Conservation (phyloP, 1,140 invertebrate species). For the Aphidius gifuensis region DNA sequence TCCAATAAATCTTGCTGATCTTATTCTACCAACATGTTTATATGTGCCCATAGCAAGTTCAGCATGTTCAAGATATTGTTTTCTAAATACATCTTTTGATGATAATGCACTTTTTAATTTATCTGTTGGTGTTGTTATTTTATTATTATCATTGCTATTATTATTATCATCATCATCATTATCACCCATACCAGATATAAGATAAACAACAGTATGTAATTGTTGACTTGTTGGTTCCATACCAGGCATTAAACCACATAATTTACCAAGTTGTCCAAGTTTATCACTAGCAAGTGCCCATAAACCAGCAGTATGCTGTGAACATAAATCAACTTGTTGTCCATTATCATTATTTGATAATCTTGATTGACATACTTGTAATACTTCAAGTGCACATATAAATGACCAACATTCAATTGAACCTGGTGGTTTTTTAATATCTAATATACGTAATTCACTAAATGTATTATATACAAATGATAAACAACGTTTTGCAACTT, state of each 20-base stretch:
- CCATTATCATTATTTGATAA: slow-evolving; percentile 63
- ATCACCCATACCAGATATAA: slow-evolving; percentile 87
- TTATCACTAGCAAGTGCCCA: slow-evolving; percentile 93
- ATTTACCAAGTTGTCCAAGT: slow-evolving; percentile 79
- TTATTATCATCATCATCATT: slow-evolving; percentile 54
- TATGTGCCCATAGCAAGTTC: slow-evolving; percentile 95
- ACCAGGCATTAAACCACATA: slow-evolving; percentile 90
- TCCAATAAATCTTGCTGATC: slow-evolving; percentile 84
- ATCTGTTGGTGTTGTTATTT: slow-evolving; percentile 70
- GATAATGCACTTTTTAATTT: slow-evolving; percentile 87
- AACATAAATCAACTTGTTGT: slow-evolving; percentile 67
- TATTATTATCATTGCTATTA: slow-evolving; percentile 47
- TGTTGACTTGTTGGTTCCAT: slow-evolving; percentile 80
- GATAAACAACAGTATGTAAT: slow-evolving; percentile 82
- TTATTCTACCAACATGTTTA: slow-evolving; percentile 86
- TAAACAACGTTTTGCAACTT: slow-evolving; percentile 81
- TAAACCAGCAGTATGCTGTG: slow-evolving; percentile 82
- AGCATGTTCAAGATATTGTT: slow-evolving; percentile 88
- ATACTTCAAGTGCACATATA: slow-evolving; percentile 84
- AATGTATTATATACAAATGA: slow-evolving; percentile 84
- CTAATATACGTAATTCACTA: slow-evolving; percentile 75
- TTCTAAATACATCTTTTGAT: slow-evolving; percentile 84
- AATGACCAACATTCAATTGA: slow-evolving; percentile 91
- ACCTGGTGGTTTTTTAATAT: slow-evolving; percentile 74
- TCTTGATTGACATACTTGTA: slow-evolving; percentile 71